Conservation (phyloP, 2,113 vertebrate species). For the Centropristis striata region DNA sequence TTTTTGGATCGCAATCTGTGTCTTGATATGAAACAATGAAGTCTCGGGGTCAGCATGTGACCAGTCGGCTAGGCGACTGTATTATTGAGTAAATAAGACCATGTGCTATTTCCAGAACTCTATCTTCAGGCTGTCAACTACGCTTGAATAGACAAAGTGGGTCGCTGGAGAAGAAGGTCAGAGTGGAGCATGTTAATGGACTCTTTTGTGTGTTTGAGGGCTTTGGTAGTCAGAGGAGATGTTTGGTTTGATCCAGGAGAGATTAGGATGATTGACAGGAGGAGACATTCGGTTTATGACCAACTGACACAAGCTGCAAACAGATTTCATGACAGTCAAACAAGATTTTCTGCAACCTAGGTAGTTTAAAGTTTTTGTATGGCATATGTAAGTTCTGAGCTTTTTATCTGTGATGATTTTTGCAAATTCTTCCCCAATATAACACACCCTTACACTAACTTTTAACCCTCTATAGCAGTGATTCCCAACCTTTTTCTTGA, state of each 20-base stretch:
- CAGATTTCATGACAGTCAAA: too few relatives aligned
- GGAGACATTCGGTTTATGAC: too few relatives aligned
- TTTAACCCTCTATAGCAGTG: too few relatives aligned
- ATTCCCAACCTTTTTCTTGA: too few relatives aligned
- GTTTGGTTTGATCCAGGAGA: slow-evolving; percentile 20
- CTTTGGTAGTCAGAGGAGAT: not conserved
- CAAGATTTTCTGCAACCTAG: too few relatives aligned
- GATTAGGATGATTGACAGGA: slow-evolving; percentile 25
- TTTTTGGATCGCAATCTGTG: slow-evolving; percentile 3
- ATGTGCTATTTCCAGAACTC: slow-evolving; percentile 68
- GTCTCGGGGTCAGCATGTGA: slow-evolving; percentile 67
- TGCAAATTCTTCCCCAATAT: not conserved
- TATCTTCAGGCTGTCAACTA: slow-evolving; percentile 53
- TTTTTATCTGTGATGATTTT: too few relatives aligned
- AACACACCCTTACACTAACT: not conserved
- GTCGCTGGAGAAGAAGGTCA: slow-evolving; percentile 15
- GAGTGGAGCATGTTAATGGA: slow-evolving; percentile 17
- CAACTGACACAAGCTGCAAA: too few relatives aligned
- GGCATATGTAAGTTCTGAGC: too few relatives aligned
- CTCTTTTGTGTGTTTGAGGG: slow-evolving; percentile 9
- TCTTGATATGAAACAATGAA: slow-evolving; percentile 48
- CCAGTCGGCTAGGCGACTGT: slow-evolving; percentile 52
- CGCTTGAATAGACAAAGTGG: slow-evolving; percentile 47
- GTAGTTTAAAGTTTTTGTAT: too few relatives aligned
- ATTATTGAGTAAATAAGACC: slow-evolving; percentile 61